Evolutionary conservation across 2,888 invertebrate species (phyloP).

Genomic region (Troglohyphantes excavatus): DNA sequence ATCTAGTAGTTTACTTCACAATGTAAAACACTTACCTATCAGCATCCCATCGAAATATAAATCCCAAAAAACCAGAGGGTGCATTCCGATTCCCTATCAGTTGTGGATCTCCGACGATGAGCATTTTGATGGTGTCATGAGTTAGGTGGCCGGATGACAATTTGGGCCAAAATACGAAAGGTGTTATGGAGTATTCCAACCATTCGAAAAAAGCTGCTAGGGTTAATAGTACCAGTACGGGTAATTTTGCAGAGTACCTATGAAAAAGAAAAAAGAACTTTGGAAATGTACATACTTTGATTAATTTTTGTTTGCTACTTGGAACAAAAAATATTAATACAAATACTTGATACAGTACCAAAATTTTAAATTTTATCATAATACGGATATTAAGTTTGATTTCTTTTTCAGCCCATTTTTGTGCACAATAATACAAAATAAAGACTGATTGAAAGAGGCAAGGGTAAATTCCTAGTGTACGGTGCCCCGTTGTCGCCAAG

Average conservation of each 20-base stretch:
- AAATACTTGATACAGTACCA: too few relatives aligned
- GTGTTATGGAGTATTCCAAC: slow-evolving; percentile 60
- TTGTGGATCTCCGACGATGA: slow-evolving; percentile 95
- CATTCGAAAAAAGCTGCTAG: slow-evolving; percentile 38
- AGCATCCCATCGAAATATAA: slow-evolving; percentile 91
- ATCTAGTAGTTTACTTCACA: background rate
- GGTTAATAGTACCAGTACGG: slow-evolving; percentile 11
- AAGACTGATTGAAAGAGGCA: too few relatives aligned
- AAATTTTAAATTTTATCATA: too few relatives aligned
- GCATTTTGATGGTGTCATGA: slow-evolving; percentile 83
- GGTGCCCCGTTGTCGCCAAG: too few relatives aligned
- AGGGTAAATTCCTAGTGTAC: too few relatives aligned
- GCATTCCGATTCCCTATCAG: slow-evolving; percentile 92
- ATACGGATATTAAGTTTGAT: too few relatives aligned
- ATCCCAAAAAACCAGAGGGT: slow-evolving; percentile 86
- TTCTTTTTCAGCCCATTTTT: too few relatives aligned
- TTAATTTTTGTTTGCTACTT: too few relatives aligned
- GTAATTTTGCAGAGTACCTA: slow-evolving; percentile 27
- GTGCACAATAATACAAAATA: too few relatives aligned
- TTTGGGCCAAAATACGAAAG: slow-evolving; percentile 56
- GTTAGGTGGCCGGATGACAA: slow-evolving; percentile 1
- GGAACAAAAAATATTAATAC: too few relatives aligned
- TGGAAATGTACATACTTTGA: too few relatives aligned
- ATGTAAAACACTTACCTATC: slow-evolving; percentile 87
- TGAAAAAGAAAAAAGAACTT: slow-evolving; percentile 25